Conservation (phyloP, 2,888 invertebrate species). For the Agonopterix subpropinquella region DNA sequence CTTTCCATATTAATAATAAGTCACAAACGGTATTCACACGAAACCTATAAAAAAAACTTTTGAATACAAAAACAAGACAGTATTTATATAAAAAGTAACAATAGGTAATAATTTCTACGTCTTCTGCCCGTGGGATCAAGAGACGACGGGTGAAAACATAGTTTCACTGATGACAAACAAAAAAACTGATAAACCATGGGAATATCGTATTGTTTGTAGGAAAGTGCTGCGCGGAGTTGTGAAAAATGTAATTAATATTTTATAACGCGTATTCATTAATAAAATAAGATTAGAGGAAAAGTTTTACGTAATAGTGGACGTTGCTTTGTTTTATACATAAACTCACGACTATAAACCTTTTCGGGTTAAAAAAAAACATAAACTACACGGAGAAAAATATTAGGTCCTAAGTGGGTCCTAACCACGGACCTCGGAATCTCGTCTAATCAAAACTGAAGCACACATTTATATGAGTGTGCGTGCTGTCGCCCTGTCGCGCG, state of each 20-base stretch:
- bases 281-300: too few species aligned
- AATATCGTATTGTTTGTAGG: neutral
- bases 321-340: too few species aligned
- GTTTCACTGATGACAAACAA: constrained; percentile 7
- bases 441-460: too few species aligned
- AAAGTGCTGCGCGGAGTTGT: constrained; percentile 1
- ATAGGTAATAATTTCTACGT: constrained; percentile 5
- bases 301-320: too few species aligned
- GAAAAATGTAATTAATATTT: neutral
- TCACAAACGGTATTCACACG: neutral
- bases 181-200: constrained; percentile 2
- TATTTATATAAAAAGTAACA: constrained; percentile 7
- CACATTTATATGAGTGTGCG: too few species aligned
- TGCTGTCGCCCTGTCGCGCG: too few species aligned
- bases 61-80: neutral
- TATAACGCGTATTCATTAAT: too few species aligned
- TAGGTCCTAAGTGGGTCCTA: too few species aligned
- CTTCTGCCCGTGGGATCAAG: constrained; percentile 5
- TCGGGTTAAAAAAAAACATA: too few species aligned
- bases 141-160: constrained; percentile 5
- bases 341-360: too few species aligned
- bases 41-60: neutral
- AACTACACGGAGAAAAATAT: too few species aligned
- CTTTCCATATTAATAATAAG: neutral
- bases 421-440: too few species aligned